phyloP scores from a whole-genome alignment of 2,797 vertebrate species.

The Echeneis naucrates region DNA sequence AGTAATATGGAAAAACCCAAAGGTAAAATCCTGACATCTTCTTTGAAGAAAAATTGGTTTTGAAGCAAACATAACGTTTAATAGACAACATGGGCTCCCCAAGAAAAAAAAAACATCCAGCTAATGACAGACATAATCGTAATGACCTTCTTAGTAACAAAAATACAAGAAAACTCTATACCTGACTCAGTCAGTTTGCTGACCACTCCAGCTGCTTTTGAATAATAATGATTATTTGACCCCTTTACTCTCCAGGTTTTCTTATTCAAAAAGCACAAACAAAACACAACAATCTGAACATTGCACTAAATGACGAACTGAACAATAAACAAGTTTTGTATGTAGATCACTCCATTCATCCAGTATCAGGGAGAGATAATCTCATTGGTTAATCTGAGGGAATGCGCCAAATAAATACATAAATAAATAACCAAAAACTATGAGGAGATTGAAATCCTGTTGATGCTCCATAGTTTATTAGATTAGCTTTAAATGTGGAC shows the following conservation, averaged over 20 bases:
- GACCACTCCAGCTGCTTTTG: background rate
- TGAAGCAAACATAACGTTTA: constrained; percentile 53
- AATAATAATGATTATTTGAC: background rate
- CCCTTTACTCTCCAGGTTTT: background rate
- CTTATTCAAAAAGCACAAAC: background rate
- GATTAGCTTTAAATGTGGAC: background rate
- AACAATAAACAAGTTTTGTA: background rate
- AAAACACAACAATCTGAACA: constrained; percentile 14
- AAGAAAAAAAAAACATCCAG: constrained; percentile 51
- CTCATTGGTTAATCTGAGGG: background rate
- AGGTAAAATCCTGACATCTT: constrained; percentile 18
- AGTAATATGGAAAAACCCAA: constrained; percentile 11
- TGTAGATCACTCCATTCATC: background rate
- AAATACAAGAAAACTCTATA: constrained; percentile 39
- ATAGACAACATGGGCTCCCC: constrained; percentile 23
- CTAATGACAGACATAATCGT: constrained; percentile 2
- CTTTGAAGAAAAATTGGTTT: background rate
- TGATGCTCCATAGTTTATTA: too few species aligned
- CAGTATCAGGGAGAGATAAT: background rate
- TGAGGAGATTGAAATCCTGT: too few species aligned
- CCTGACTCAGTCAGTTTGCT: background rate
- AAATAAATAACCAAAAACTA: too few species aligned
- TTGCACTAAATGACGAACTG: background rate
- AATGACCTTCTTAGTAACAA: constrained; percentile 36
- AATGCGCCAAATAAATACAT: too few species aligned